Conservation (phyloP, 64 coral and sea anemone species). For the Pocillopora verrucosa region DNA sequence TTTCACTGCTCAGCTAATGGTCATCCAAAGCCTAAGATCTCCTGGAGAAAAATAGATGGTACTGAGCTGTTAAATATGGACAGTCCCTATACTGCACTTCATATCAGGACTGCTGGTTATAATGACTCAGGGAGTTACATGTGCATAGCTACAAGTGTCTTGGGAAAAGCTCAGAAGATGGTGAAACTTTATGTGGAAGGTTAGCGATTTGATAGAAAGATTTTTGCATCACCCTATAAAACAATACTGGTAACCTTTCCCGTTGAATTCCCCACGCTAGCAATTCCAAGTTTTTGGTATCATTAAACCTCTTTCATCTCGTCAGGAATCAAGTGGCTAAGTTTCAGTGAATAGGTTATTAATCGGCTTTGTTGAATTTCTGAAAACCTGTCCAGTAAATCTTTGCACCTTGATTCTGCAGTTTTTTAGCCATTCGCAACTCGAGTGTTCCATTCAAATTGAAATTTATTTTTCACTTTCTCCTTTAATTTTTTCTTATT, state of each 20-base stretch:
- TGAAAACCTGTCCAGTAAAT: too few relatives aligned
- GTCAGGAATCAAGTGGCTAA: too few relatives aligned
- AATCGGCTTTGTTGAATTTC: too few relatives aligned
- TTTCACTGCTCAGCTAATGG: constrained; percentile 23
- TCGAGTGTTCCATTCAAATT: too few relatives aligned
- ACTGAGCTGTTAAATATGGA: not conserved
- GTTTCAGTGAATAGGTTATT: too few relatives aligned
- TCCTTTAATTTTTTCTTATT: not conserved
- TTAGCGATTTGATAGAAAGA: too few relatives aligned
- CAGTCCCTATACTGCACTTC: not conserved
- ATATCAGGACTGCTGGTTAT: constrained; percentile 6
- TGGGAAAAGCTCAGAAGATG: not conserved
- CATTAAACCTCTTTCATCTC: too few relatives aligned
- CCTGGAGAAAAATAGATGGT: constrained; percentile 32
- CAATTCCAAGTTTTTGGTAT: not conserved
- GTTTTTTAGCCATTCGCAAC: too few relatives aligned
- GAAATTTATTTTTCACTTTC: not conserved
- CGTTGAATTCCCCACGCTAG: not conserved
- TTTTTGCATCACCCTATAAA: too few relatives aligned
- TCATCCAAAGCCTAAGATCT: constrained; percentile 1
- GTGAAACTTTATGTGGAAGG: constrained; percentile 4
- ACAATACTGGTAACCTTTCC: not conserved
- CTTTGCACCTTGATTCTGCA: too few relatives aligned
- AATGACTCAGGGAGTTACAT: constrained; percentile 15
- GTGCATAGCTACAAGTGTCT: constrained; percentile 22